Evolutionary conservation across 2,888 invertebrate genomes (phyloP), one percentile per base, ranked within the genome.

Genomic region (Myopa testacea): DNA sequence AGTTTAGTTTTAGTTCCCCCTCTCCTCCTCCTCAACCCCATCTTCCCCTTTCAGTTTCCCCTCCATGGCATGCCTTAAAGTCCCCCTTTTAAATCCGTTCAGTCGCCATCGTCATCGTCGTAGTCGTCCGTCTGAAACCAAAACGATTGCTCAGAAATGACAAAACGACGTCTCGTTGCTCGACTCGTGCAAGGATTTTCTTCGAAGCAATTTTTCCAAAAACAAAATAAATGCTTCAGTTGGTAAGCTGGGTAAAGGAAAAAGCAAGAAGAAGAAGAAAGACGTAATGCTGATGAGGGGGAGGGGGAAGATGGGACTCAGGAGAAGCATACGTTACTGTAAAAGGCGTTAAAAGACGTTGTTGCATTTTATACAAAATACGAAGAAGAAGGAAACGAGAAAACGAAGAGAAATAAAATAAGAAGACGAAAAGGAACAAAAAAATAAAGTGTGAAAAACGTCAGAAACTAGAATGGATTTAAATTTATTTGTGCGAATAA

Each of bases 401-500:
- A 63, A 63, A 67, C 12, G n/a, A 19, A 12, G 55, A 55, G n/a
- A n/a, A 55, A 8, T 0, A 55, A 55, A 16, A n/a, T 12, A n/a
- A 55, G 10, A 55, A 55, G 12, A 62, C 0, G 19, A 19, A 10
- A 62, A 62, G 34, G 26, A 34, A 12, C 4, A 62, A 26, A 37
- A 67, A 67, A 14, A n/a, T 8, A 37, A 40, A 38, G 38, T 67
- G 67, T 7, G n/a, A 63, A n/a, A 67, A 67, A 34, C 37, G n/a
- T 38, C 34, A 16, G 45, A 45, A 67, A 67, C 26, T 55, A 67
- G 14, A 67, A 67, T 67, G 67, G 67, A 67, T 67, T 67, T 67
- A 38, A 37, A 67, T 67, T 67, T 67, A 67, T 67, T 67, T 34
- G 10, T 67, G 67, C 67, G 40, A 67, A 38, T 67, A 67, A 67